Evolutionary conservation across 2,888 invertebrate species (phyloP), one percentile per base, ranked within the genome.

Genomic region (Drosophila formosana): DNA sequence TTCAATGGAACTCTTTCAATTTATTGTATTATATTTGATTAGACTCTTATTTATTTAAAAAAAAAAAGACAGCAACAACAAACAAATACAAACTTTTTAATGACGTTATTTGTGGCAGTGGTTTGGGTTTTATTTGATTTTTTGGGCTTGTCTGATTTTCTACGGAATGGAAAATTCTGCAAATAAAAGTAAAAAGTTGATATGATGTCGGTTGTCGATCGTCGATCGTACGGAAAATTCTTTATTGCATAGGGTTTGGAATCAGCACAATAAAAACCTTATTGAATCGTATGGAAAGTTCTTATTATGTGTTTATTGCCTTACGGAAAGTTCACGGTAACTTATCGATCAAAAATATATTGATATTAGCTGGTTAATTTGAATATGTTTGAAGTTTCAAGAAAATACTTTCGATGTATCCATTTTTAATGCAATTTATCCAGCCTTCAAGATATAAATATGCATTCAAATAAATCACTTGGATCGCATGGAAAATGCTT

Each of bases 101-200:
- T 84, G 72, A 69, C 70, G 61, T 41, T 71, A 57, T 81, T 71
- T 76, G 68, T 75, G 63, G 80, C 65, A 66, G 41, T 43, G 58
- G 34, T 62, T 53, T 52, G 3, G 37, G 5, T 11, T 37, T 37
- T 28, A 9, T 43, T 13, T 43, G 18, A 18, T 32, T 70, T 72
- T 72, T 55, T 72, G 79, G 86, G 81, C 73, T 86, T 79, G 81
- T 28, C 83, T 39, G 34, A 25, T 66, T 77, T 72, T 61, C 66
- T 46, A 65, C 72, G 49, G 50, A 80, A 72, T 73, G 76, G 81
- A 83, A 86, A 86, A 62, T 75, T 76, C 69, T 75, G 64, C 61
- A 56, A 32, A 46, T 32, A 43, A 41, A 55, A 43, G 23, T 53
- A 34, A 45, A 45, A 45, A 34, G 45, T 32, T 23, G 30, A 18